Base-by-base conservation (phyloP, 2,888 invertebrate genomes). In the Strigamia maritima region DNA sequence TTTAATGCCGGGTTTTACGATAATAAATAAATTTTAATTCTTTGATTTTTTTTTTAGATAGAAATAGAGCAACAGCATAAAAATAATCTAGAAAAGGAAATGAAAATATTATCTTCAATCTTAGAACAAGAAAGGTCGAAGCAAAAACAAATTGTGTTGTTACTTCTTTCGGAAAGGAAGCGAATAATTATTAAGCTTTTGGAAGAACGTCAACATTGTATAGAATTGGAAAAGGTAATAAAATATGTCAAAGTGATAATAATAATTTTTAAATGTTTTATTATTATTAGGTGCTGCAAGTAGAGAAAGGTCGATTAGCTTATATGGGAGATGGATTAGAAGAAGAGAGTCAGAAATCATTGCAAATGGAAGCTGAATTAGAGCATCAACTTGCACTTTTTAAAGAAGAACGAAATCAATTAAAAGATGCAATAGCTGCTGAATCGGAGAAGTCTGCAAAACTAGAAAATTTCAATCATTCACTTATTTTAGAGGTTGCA, bases 281-380 rank as follows among this genome's bases (percentile, higher is more conserved):
- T n/a, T n/a, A n/a, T n/a, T 10, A 0, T 12, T 82, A 84, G 80
- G 80, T 83, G 26, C 81, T 87, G 26, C 82, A 82, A 70, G 93
- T 93, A 84, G 94, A 94, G 84, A 93, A 93, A 84, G 90, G 90
- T 79, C 89, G 92, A 81, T 92, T 92, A 78, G 92, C 93, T 83
- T 90, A 91, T 38, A 93, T 94, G 90, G 93, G 93, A 0, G 94
- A 94, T 85, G 94, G 93, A 0, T 87, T 94, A 19, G 93, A 93
- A 84, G 93, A 93, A 85, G 94, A 94, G 85, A 93, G 92, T 84
- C 93, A 94, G 87, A 93, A 93, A 85, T 93, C 93, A 6, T 86
- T 94, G 77, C 91, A 92, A 84, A 93, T 94, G 92, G 94, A 94
- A 86, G 93, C 93, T 0, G 93, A 93, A 84, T 86, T 94, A 82